Evolutionary conservation across 2,797 vertebrate species (phyloP).

Genomic region (Tamandua tetradactyla): DNA sequence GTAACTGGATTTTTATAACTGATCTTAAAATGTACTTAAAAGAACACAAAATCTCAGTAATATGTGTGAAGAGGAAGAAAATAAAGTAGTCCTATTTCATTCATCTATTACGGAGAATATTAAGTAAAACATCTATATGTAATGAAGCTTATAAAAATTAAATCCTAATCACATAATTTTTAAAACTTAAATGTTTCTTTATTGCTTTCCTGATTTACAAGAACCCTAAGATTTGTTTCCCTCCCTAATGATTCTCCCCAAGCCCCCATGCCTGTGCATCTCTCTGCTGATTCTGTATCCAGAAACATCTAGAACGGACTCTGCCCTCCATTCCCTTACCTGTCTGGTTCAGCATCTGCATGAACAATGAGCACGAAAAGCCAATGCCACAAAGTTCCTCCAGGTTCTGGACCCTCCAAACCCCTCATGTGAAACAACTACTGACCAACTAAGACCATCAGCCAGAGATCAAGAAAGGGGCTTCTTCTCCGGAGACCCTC

Average conservation of each 20-base stretch:
- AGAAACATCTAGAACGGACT: neutral
- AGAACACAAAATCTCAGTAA: neutral
- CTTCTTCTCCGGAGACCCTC: neutral
- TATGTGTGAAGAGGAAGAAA: neutral
- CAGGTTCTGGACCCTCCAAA: neutral
- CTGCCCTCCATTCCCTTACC: neutral
- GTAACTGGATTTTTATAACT: neutral
- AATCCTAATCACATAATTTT: neutral
- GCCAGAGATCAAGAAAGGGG: neutral
- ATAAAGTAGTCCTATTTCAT: neutral
- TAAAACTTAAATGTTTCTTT: neutral
- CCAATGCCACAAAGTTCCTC: neutral
- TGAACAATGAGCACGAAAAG: neutral
- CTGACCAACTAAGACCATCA: neutral
- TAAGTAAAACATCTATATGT: neutral
- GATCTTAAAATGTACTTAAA: neutral
- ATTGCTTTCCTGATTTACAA: neutral
- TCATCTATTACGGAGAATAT: neutral
- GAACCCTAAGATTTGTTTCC: neutral
- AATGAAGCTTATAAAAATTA: neutral
- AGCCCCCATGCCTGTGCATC: fast-evolving
- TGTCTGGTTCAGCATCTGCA: neutral
- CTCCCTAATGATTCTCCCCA: neutral
- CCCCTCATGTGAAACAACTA: neutral
- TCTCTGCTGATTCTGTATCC: neutral